A percentile compares a stretch with the other conserved stretches of the same genome.
Evolutionary conservation across 64 coral and sea anemone species (phyloP).

Genomic region (Stylophora pistillata): DNA sequence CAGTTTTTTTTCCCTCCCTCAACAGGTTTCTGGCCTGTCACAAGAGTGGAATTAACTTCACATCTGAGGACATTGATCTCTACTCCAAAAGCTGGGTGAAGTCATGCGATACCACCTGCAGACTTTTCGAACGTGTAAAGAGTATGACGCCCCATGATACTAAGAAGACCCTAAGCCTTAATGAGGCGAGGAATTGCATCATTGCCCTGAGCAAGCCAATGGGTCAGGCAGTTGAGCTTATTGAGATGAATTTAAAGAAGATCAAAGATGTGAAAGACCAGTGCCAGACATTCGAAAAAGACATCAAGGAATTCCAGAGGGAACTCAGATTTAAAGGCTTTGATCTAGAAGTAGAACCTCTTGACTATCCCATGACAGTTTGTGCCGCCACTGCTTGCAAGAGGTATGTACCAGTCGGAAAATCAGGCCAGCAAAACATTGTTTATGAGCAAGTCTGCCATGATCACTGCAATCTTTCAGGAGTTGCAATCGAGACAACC

Average conservation of each 20-base stretch:
- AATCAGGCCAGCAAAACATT: not conserved
- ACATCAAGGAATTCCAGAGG: not conserved
- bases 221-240: no score
- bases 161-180: no score
- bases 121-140: no score
- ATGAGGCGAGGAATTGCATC: no score
- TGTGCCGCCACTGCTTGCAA: not conserved
- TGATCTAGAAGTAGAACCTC: not conserved
- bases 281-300: not conserved
- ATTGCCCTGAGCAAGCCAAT: no score
- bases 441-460: conserved; percentile 20
- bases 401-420: not conserved
- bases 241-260: not conserved
- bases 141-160: no score
- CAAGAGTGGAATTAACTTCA: no score
- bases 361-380: conserved; percentile 12
- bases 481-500: conserved; percentile 19
- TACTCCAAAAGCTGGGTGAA: no score
- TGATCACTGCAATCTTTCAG: conserved; percentile 2
- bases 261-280: not conserved
- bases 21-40: no score
- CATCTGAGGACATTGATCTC: no score
- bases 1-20: no score
- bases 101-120: no score
- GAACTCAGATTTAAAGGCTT: conserved; percentile 10